Evolutionary conservation across 2,113 vertebrate species (phyloP).

Genomic region (Neogale vison): DNA sequence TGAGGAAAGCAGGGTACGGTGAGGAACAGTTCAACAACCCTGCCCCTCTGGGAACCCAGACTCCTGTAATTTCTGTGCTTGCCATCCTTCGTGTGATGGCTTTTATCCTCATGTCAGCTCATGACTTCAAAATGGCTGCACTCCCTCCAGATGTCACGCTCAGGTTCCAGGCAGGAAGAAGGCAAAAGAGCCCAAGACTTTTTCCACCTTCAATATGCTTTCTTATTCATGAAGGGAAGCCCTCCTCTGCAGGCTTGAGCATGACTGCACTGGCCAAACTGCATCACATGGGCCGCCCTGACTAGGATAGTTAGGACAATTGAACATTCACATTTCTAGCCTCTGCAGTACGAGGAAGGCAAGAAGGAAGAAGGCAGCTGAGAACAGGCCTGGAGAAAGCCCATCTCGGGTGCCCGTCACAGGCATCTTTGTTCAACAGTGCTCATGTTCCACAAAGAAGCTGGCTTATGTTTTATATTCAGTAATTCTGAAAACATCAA

Average conservation of each 20-base stretch:
- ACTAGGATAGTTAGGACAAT: neutral
- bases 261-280: neutral
- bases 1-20: neutral
- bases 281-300: neutral
- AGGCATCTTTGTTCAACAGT: neutral
- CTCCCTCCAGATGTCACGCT: neutral
- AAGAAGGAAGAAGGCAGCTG: neutral
- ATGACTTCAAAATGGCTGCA: neutral
- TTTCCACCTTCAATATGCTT: neutral
- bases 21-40: accelerated
- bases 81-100: neutral
- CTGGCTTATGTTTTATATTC: neutral
- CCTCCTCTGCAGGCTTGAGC: neutral
- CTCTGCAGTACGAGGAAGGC: neutral
- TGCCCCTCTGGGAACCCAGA: neutral
- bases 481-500: neutral
- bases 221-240: neutral
- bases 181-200: neutral
- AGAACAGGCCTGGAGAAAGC: neutral
- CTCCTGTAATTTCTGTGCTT: neutral
- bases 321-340: neutral
- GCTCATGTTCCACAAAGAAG: neutral
- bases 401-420: neutral
- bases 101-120: neutral
- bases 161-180: neutral